phyloP scores from a whole-genome alignment of 2,888 invertebrate genomes.

The Augiades crinisus region DNA sequence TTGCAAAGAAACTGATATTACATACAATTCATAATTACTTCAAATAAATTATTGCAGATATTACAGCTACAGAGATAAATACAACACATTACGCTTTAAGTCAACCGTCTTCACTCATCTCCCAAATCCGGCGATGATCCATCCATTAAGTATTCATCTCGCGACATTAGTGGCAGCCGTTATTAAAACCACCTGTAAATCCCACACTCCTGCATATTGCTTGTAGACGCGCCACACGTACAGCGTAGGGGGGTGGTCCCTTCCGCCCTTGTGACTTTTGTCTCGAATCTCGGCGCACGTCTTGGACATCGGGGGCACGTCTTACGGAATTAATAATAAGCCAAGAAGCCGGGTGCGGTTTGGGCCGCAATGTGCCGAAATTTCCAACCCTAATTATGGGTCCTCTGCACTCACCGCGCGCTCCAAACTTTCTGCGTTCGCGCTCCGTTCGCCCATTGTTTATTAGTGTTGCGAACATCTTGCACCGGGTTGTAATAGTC shows the following conservation, averaged over 20 bases:
- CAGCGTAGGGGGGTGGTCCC: slow-evolving; percentile 48
- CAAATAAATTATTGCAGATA: neutral
- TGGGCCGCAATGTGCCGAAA: slow-evolving; percentile 77
- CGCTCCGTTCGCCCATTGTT: slow-evolving; percentile 71
- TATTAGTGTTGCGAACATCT: slow-evolving; percentile 74
- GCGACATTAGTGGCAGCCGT: slow-evolving; percentile 75
- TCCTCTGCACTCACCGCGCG: slow-evolving; percentile 76
- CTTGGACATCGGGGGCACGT: slow-evolving; percentile 82
- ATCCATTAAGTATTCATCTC: slow-evolving; percentile 79
- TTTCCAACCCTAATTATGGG: slow-evolving; percentile 79
- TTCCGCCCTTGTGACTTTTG: slow-evolving; percentile 79
- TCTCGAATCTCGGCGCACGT: slow-evolving; percentile 80
- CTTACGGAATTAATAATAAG: slow-evolving; percentile 83
- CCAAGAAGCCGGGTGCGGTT: slow-evolving; percentile 78
- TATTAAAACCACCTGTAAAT: slow-evolving; percentile 81
- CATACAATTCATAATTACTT: too few relatives aligned
- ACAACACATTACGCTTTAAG: slow-evolving; percentile 45
- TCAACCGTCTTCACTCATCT: slow-evolving; percentile 44
- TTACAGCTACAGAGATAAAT: neutral
- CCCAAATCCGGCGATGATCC: slow-evolving; percentile 63
- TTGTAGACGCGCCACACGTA: slow-evolving; percentile 71
- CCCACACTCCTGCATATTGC: slow-evolving; percentile 53
- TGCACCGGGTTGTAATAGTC: slow-evolving; percentile 71
- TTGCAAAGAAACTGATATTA: too few relatives aligned
- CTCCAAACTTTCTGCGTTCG: slow-evolving; percentile 69